Percentiles rank a stretch among this genome's conserved stretches.
Conservation (phyloP, 2,888 invertebrate species). For the Tipula unca region DNA sequence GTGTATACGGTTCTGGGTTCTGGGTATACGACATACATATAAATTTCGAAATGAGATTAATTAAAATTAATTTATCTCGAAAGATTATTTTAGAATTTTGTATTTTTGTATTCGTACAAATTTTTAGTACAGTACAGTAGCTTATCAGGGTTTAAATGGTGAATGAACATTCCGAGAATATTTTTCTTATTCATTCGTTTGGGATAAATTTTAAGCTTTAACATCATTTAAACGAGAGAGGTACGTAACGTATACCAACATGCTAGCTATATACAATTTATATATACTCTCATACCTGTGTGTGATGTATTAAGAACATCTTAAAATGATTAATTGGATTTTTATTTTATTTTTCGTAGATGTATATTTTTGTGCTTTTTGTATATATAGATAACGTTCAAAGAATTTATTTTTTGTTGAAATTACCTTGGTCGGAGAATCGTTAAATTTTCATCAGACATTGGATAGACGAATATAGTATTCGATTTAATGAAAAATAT, state of each 20-base stretch:
- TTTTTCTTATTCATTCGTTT: neutral
- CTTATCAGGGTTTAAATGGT: neutral
- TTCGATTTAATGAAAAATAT: neutral
- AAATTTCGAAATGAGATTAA: neutral
- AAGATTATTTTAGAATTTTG: neutral
- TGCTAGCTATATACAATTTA: neutral
- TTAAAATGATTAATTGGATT: conserved; percentile 14
- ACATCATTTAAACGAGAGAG: neutral
- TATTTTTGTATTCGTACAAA: neutral
- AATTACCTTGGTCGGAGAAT: neutral
- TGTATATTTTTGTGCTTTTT: neutral
- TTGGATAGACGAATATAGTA: neutral
- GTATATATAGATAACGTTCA: neutral
- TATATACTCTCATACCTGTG: neutral
- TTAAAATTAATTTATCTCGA: neutral
- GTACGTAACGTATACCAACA: neutral
- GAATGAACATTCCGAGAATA: neutral
- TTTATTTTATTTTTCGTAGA: neutral
- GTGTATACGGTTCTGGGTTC: no score
- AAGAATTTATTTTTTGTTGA: neutral
- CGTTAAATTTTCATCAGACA: neutral
- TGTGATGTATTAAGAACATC: neutral
- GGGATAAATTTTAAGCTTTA: neutral
- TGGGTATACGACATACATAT: neutral
- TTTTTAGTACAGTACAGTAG: neutral